Conservation (phyloP, 2,797 vertebrate genomes). For the Leptatherina wallacei region DNA sequence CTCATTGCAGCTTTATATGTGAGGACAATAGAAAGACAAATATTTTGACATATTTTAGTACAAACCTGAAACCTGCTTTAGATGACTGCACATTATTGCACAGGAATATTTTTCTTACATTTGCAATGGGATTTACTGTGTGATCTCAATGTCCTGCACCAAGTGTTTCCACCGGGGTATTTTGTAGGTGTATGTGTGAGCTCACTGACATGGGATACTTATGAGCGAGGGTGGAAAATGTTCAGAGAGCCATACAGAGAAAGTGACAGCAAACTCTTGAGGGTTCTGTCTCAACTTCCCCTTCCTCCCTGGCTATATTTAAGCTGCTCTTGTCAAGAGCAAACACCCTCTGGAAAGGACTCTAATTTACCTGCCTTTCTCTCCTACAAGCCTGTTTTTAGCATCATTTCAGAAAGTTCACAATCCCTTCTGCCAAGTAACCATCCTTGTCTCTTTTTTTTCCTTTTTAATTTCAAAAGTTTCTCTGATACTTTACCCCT, state of each 20-base stretch:
- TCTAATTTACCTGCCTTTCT: slow-evolving; percentile 58
- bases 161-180: slow-evolving; percentile 3
- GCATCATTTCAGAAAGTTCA: slow-evolving; percentile 32
- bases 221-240: slow-evolving; percentile 9
- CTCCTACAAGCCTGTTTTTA: slow-evolving; percentile 57
- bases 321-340: slow-evolving; percentile 59
- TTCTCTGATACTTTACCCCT: background rate
- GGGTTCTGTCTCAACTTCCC: slow-evolving; percentile 18
- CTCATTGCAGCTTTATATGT: no score
- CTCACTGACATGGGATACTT: slow-evolving; percentile 19
- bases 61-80: background rate
- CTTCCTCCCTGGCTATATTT: slow-evolving; percentile 60
- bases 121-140: background rate
- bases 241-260: slow-evolving; percentile 8
- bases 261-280: slow-evolving; percentile 22
- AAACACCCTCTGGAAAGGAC: slow-evolving; percentile 44
- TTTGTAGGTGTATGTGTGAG: background rate
- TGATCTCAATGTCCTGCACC: background rate
- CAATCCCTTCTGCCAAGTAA: background rate
- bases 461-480: background rate
- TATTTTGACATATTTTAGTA: no score
- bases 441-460: background rate
- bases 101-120: background rate
- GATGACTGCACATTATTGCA: background rate
- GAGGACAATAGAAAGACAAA: no score